Evolutionary conservation across 2,888 invertebrate species (phyloP).

Genomic region (Gasteruption jaculator): DNA sequence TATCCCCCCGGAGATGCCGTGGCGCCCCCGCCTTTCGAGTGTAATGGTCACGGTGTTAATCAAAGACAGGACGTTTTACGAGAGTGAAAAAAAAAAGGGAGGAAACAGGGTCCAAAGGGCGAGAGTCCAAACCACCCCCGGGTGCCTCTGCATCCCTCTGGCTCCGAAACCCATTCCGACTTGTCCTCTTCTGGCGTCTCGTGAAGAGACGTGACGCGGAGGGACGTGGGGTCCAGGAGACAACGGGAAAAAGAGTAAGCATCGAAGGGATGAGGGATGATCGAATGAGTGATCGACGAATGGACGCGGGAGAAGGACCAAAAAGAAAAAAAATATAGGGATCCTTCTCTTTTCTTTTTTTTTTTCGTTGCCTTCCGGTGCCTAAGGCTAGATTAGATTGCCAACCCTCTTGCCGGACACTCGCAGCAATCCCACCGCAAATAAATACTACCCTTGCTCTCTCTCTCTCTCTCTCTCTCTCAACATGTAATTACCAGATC

Average conservation of each 20-base stretch:
- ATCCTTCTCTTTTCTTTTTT: too few relatives aligned
- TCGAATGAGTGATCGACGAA: slow-evolving; percentile 39
- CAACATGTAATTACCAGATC: background rate
- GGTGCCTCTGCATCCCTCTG: slow-evolving; percentile 5
- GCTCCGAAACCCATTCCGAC: too few relatives aligned
- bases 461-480: slow-evolving; percentile 5
- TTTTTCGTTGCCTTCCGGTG: too few relatives aligned
- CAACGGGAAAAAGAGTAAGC: slow-evolving; percentile 1
- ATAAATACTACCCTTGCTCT: background rate
- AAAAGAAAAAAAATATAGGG: slow-evolving; percentile 15
- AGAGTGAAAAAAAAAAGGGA: slow-evolving; percentile 20
- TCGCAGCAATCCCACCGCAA: slow-evolving; percentile 1
- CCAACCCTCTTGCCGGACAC: slow-evolving; percentile 25
- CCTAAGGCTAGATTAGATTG: slow-evolving; percentile 45
- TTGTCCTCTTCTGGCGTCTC: background rate
- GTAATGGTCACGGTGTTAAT: slow-evolving; percentile 31
- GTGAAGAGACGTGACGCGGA: background rate
- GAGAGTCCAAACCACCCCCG: slow-evolving; percentile 22
- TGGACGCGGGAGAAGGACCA: slow-evolving; percentile 21
- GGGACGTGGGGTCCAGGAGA: background rate
- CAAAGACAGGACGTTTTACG: slow-evolving; percentile 34
- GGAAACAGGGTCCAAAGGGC: slow-evolving; percentile 8
- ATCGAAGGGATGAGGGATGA: slow-evolving; percentile 28
- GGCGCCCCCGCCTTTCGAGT: slow-evolving; percentile 22
- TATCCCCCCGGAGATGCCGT: slow-evolving; percentile 32